Conservation (phyloP, 2,888 invertebrate genomes). For the Aphodius sticticus region DNA sequence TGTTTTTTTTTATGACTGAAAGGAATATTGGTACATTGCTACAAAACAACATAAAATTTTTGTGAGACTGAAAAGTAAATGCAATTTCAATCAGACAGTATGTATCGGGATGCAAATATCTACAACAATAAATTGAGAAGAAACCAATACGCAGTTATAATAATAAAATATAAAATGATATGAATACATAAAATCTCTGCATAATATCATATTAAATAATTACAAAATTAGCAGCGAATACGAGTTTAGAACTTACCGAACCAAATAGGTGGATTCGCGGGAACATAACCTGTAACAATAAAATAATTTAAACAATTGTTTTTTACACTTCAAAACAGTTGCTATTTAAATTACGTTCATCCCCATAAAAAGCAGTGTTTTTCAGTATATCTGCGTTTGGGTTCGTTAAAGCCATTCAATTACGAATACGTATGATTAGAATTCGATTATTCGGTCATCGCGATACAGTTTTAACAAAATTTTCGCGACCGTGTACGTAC, state of each 20-base stretch:
- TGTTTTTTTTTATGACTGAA: too few relatives aligned
- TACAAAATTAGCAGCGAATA: background rate
- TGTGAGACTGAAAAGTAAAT: too few relatives aligned
- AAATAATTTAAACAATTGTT: background rate
- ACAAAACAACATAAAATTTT: too few relatives aligned
- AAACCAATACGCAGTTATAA: too few relatives aligned
- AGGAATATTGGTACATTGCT: too few relatives aligned
- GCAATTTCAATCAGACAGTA: too few relatives aligned
- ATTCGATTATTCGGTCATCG: background rate
- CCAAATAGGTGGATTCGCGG: background rate
- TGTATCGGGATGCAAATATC: too few relatives aligned
- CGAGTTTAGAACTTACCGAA: background rate
- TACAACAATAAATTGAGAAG: too few relatives aligned
- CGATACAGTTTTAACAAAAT: background rate
- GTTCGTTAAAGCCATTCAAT: background rate
- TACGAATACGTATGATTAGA: background rate
- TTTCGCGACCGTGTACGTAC: background rate
- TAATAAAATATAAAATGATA: too few relatives aligned
- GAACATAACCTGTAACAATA: background rate
- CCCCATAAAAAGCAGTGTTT: background rate
- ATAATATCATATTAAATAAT: too few relatives aligned
- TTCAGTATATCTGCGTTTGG: background rate
- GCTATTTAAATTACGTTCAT: background rate
- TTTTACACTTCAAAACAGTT: background rate
- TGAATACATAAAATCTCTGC: too few relatives aligned